Conservation (phyloP, 2,797 vertebrate genomes). For the Otus scops region DNA sequence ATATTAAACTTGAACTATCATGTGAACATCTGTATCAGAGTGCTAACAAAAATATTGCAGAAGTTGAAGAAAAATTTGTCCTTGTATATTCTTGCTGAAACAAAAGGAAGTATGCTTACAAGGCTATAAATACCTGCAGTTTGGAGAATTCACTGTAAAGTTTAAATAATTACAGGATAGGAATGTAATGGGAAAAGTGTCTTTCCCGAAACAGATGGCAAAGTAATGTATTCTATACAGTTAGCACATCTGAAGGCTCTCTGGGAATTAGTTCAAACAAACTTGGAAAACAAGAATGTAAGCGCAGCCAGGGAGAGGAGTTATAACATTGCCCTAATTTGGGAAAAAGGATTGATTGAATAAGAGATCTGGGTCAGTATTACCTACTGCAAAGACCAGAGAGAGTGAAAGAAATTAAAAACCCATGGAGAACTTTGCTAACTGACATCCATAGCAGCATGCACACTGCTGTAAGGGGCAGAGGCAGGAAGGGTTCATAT, state of each 20-base stretch:
- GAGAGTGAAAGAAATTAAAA: not conserved
- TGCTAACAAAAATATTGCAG: not conserved
- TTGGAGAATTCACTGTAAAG: not conserved
- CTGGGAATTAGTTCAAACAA: constrained; percentile 54
- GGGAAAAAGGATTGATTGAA: not conserved
- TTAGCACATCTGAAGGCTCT: not conserved
- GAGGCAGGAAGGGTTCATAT: not conserved
- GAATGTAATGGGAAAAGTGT: constrained; percentile 13
- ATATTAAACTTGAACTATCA: not conserved
- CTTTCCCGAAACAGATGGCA: constrained; percentile 20
- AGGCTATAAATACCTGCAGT: not conserved
- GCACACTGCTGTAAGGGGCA: not conserved
- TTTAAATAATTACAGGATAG: constrained; percentile 11
- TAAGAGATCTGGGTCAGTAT: not conserved
- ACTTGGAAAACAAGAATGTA: constrained; percentile 33
- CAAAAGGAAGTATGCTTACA: not conserved
- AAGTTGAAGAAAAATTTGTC: not conserved
- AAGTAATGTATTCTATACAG: constrained; percentile 41
- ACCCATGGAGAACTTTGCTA: not conserved
- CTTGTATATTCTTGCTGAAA: not conserved
- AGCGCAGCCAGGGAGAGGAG: not conserved
- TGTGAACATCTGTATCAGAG: not conserved
- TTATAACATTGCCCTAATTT: not conserved
- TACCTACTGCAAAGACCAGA: not conserved
- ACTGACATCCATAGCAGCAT: fast-evolving